Evolutionary conservation across 2,113 vertebrate species (phyloP).

Genomic region (Chamaetylas fuelleborni): DNA sequence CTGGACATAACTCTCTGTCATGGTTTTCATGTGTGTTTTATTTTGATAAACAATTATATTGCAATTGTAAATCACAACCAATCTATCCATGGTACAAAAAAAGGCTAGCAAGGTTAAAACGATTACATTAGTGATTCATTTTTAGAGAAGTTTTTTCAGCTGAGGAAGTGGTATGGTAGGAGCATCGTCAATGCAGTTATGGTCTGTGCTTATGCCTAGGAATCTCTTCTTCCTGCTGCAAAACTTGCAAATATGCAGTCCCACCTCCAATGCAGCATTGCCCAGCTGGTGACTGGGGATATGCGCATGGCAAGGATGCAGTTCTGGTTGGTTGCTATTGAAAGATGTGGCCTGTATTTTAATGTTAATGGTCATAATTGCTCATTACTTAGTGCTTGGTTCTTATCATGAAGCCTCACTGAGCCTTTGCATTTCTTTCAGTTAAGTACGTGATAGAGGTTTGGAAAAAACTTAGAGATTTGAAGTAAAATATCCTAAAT

Average conservation of each 20-base stretch:
- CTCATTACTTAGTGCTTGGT: neutral
- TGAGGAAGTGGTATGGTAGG: neutral
- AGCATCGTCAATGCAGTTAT: neutral
- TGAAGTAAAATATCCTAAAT: neutral
- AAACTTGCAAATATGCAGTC: neutral
- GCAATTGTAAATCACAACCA: neutral
- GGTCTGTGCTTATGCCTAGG: neutral
- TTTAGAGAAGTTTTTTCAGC: neutral
- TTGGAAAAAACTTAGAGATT: neutral
- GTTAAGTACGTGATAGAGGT: accelerated
- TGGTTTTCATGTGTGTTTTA: neutral
- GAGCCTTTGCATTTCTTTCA: neutral
- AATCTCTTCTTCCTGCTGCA: neutral
- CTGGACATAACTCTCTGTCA: neutral
- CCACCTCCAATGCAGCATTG: neutral
- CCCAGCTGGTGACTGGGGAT: neutral
- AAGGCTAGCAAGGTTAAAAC: neutral
- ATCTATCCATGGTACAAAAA: neutral
- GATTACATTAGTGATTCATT: neutral
- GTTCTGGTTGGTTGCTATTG: neutral
- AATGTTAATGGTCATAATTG: neutral
- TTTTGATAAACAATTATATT: neutral
- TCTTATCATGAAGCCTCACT: neutral
- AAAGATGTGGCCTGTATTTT: neutral
- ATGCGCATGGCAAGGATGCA: neutral